Evolutionary conservation across 2,113 vertebrate species (phyloP), one percentile per base, ranked within the genome.

Genomic region (Lasiurus cinereus): DNA sequence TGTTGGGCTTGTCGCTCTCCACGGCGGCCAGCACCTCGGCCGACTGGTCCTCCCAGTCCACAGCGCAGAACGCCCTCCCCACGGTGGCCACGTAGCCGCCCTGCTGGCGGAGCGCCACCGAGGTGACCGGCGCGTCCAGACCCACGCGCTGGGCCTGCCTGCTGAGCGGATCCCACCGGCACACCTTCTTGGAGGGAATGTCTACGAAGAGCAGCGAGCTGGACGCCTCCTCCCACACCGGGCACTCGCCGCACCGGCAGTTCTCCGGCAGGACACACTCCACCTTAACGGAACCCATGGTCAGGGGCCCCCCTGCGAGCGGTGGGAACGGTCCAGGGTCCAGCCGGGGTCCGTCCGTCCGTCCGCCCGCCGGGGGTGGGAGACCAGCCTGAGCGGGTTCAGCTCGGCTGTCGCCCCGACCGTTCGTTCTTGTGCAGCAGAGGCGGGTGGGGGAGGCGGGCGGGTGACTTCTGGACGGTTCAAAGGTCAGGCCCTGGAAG

Each of bases 221-320:
- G 9, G 99, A 98, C 8, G 98, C 98, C 95, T 99, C 99, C 76
- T 99, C 99, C 99, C 99, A 99, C 48, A 99, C 96, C 0, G 99
- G 99, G 33, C 99, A 99, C 96, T 99, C 99, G 27, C 98, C 99
- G 22, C 99, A 76, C 87, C 95, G 19, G 96, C 91, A 98, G 9
- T 96, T 94, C 73, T 97, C 97, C 8, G 77, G 96, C 93, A 98
- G 97, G 6, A 99, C 93, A 72, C 98, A 99, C 88, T 99, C 98
- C 4, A 99, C 97, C 96, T 98, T 98, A 43, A 99, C 19, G 7
- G 98, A 98, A 0, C 99, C 98, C 99, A 99, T 99, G 48, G 69
- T 97, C 94, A 66, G 9, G 12, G 52, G 66, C 15, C 39, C 11
- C 2, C 24, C 39, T 0, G 4, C n/a, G 43, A 8, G 8, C 46